Base-by-base conservation (phyloP, 2,797 vertebrate genomes). In the Hydrolagus colliei region DNA sequence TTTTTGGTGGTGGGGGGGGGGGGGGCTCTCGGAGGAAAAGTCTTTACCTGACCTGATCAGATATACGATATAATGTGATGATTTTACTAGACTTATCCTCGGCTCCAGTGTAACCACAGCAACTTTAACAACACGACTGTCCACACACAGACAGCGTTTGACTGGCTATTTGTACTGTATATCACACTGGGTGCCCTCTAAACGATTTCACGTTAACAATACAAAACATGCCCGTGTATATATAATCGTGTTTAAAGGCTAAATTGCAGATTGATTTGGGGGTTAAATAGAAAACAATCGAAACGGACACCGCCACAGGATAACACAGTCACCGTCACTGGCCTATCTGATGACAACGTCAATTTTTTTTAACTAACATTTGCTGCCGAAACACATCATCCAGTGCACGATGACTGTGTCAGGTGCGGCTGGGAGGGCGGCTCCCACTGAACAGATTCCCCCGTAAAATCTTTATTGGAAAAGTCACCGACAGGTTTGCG, bases 331-430 rank as follows among this genome's bases (percentile, higher is more conserved):
- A 41, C 68, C n/a, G 22, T 68, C 41, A 12, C 10, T 41, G 41
- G 71, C 10, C 10, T 67, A 4, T 71, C 71, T 20, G 65, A 71
- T 80, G 13, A 71, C n/a, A 27, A 11, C 32, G 20, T 52, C 4
- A 84, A 84, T 41, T 18, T 27, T 84, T 67, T 27, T 27, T 27
- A 27, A 84, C 79, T 18, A 71, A 41, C 52, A 71, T 84, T 71
- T 84, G 16, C 32, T 68, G 18, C 52, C 20, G 18, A 41, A 68
- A 63, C 62, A 71, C 16, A 84, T 71, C 65, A 84, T 68, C 32
- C 71, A 84, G 65, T 67, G 63, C 79, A 41, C 71, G 6, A n/a
- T 67, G 12, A 41, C 20, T 68, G 41, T 67, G 61, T 22, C 14
- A 61, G 3, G 18, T 20, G 52, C 12, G 13, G 2, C 18, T 41